These are phyloP conservation scores for Atractosteus spatula DNA, from an alignment of 2,113 vertebrate genomes.

Conservation along the genomic window DNA sequence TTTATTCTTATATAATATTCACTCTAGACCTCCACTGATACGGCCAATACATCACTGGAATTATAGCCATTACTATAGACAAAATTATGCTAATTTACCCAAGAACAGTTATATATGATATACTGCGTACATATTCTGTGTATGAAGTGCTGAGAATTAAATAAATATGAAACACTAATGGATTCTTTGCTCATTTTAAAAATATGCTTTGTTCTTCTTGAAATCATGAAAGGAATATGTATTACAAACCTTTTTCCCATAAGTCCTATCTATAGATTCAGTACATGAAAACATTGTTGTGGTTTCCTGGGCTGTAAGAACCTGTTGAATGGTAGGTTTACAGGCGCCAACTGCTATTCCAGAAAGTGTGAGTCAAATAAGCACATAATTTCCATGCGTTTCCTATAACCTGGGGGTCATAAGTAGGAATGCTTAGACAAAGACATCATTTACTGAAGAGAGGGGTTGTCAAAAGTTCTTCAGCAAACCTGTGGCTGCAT, in stretches of 20 bases:
- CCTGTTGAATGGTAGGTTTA: slow-evolving; percentile 13
- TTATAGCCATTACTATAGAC: no score
- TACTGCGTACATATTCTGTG: no score
- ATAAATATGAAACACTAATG: no score
- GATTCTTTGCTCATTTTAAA: slow-evolving; percentile 1
- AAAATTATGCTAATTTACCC: no score
- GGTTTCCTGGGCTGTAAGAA: slow-evolving; percentile 15
- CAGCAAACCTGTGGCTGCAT: neutral
- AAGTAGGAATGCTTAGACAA: slow-evolving; percentile 3
- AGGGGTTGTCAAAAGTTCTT: neutral
- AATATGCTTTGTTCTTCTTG: slow-evolving; percentile 15
- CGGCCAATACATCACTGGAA: no score
- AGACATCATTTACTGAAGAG: slow-evolving; percentile 7
- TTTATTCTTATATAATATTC: no score
- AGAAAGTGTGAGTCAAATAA: slow-evolving; percentile 9
- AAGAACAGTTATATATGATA: no score
- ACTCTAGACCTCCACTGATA: no score
- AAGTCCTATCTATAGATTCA: slow-evolving; percentile 6
- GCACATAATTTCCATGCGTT: slow-evolving; percentile 9
- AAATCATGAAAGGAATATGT: slow-evolving; percentile 2
- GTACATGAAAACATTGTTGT: slow-evolving; percentile 8
- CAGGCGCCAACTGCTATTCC: neutral
- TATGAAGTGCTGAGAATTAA: no score
- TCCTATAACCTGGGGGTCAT: slow-evolving; percentile 4
- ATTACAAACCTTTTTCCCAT: slow-evolving; percentile 5